These are phyloP conservation scores for Ginglymostoma cirratum DNA, from an alignment of 2,113 vertebrate species.

Conservation along the genomic window DNA sequence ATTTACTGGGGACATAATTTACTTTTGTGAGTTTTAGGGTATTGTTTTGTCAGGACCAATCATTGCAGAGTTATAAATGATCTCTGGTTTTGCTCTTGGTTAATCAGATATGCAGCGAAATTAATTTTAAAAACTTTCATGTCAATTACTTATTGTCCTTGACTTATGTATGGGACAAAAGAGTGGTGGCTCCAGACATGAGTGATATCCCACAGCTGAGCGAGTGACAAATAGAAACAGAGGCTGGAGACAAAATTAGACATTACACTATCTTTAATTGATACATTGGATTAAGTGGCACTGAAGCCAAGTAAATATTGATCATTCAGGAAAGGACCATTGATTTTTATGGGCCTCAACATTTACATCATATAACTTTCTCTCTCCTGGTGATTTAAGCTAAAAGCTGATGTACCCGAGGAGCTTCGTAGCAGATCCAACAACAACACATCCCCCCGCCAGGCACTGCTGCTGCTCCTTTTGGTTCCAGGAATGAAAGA, in stretches of 20 bases:
- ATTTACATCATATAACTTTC: constrained; percentile 66
- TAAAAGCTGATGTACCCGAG: constrained; percentile 39
- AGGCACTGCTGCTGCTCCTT: neutral
- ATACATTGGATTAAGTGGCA: constrained; percentile 86
- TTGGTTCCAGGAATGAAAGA: neutral
- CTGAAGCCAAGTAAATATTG: constrained; percentile 90
- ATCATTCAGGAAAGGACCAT: constrained; percentile 89
- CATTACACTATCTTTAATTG: constrained; percentile 92
- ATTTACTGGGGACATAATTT: constrained; percentile 96
- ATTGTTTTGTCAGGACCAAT: constrained; percentile 99
- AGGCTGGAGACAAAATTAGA: constrained; percentile 71
- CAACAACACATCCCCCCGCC: neutral
- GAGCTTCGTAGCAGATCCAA: constrained; percentile 24
- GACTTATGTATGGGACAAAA: constrained; percentile 78
- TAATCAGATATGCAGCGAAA: constrained; percentile 77
- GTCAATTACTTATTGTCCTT: constrained; percentile 91
- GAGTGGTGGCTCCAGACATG: constrained; percentile 61
- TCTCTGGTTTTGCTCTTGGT: constrained; percentile 73
- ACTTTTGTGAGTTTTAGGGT: constrained; percentile 99
- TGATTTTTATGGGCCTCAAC: constrained; percentile 79
- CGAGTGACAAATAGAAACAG: constrained; percentile 81
- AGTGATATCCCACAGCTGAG: constrained; percentile 78
- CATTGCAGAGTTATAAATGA: constrained; percentile 97
- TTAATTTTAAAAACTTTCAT: constrained; percentile 94
- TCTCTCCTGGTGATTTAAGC: constrained; percentile 47